phyloP scores from a whole-genome alignment of 2,113 vertebrate species.

The Pao palembangensis region DNA sequence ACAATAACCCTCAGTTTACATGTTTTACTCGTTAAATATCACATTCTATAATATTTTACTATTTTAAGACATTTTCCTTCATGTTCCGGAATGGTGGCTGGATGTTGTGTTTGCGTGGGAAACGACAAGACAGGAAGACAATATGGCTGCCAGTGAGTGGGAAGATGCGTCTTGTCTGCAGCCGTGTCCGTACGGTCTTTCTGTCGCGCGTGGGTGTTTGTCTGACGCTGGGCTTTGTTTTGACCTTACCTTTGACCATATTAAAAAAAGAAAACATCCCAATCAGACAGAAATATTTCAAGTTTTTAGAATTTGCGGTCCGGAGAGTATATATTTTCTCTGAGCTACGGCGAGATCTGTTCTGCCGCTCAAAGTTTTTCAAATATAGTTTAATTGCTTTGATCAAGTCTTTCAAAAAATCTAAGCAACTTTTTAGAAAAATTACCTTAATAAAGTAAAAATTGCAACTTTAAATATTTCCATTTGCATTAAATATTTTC shows the following conservation, averaged over 20 bases:
- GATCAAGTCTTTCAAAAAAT: no score
- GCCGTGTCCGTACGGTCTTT: constrained; percentile 8
- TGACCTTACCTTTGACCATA: constrained; percentile 49
- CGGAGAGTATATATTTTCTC: no score
- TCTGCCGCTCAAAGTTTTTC: no score
- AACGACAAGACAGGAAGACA: constrained; percentile 31
- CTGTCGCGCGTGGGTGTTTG: constrained; percentile 7
- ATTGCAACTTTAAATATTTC: no score
- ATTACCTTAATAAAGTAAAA: no score
- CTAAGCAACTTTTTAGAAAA: no score
- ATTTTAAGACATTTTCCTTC: not conserved
- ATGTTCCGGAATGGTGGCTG: not conserved
- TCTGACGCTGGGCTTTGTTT: constrained; percentile 44
- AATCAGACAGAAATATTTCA: not conserved
- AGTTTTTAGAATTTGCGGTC: not conserved
- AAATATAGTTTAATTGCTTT: no score
- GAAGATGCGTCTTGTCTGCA: constrained; percentile 42
- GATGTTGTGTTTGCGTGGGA: constrained; percentile 4
- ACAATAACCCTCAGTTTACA: no score
- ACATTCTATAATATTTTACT: no score
- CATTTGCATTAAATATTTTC: no score
- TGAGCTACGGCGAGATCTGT: no score
- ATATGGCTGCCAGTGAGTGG: constrained; percentile 60
- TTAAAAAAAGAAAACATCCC: constrained; percentile 7
- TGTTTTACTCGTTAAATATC: no score